phyloP scores from a whole-genome alignment of 2,113 vertebrate species.

The Myodes glareolus region DNA sequence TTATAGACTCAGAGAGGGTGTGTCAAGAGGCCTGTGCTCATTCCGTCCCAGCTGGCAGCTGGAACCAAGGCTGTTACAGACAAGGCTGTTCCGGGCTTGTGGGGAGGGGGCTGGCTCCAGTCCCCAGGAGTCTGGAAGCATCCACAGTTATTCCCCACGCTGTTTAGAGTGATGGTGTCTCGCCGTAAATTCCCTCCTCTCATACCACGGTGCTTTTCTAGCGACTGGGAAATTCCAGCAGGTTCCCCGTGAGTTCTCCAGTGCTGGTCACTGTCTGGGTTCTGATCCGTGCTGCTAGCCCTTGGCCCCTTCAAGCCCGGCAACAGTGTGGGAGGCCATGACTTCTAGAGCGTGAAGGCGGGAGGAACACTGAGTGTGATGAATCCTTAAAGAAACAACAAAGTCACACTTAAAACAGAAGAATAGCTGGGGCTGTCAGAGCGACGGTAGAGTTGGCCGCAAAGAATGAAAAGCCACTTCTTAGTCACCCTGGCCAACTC shows the following conservation, averaged over 20 bases:
- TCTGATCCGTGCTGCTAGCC: background rate
- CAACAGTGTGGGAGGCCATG: background rate
- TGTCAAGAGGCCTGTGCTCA: background rate
- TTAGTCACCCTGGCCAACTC: background rate
- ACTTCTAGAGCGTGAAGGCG: background rate
- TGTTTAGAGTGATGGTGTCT: rapidly evolving
- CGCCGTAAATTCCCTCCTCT: rapidly evolving
- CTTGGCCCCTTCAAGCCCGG: rapidly evolving
- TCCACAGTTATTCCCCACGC: rapidly evolving
- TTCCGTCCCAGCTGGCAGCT: background rate
- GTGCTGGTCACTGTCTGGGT: background rate
- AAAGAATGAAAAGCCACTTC: background rate
- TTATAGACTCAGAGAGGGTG: background rate
- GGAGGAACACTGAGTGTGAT: background rate
- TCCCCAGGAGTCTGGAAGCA: background rate
- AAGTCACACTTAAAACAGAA: background rate
- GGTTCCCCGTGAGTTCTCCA: background rate
- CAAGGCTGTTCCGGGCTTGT: background rate
- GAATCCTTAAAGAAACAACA: background rate
- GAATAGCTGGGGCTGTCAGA: background rate
- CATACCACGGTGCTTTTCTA: background rate
- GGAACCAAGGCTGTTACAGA: background rate
- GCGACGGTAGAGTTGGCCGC: rapidly evolving
- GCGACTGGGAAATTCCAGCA: background rate
- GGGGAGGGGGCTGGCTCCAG: background rate